These are phyloP conservation scores for Gibbula magus DNA, from an alignment of 2,888 invertebrate genomes.

Conservation along the genomic window DNA sequence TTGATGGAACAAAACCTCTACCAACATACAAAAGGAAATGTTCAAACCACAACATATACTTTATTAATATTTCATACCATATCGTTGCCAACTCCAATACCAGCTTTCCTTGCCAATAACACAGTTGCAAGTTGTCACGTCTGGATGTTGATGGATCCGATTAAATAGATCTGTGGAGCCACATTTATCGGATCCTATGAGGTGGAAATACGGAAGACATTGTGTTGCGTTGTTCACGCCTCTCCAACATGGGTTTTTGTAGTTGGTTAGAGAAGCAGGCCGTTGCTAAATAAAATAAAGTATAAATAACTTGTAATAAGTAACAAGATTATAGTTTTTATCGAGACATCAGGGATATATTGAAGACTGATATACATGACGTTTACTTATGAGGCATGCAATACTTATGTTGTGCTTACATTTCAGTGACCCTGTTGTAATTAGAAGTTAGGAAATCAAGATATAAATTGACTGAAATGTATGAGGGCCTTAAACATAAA, in stretches of 20 bases:
- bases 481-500: too few relatives aligned
- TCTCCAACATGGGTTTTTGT: slow-evolving; percentile 10
- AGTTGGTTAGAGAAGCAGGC: neutral
- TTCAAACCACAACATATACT: neutral
- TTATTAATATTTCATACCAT: neutral
- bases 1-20: too few relatives aligned
- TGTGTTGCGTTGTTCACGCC: neutral
- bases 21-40: neutral
- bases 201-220: slow-evolving; percentile 16
- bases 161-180: slow-evolving; percentile 13
- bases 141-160: neutral
- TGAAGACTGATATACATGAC: neutral
- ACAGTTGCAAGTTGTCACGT: neutral
- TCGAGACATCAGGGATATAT: neutral
- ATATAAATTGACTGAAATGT: too few relatives aligned
- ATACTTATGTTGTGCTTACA: too few relatives aligned
- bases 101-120: neutral
- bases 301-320: neutral
- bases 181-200: slow-evolving; percentile 13
- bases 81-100: neutral
- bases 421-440: too few relatives aligned
- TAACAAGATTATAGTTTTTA: neutral
- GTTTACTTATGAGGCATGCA: neutral
- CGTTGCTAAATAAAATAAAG: neutral
- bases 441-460: too few relatives aligned